These are phyloP conservation scores for Psilopogon haemacephalus DNA, from an alignment of 2,113 vertebrate genomes.

Conservation along the genomic window DNA sequence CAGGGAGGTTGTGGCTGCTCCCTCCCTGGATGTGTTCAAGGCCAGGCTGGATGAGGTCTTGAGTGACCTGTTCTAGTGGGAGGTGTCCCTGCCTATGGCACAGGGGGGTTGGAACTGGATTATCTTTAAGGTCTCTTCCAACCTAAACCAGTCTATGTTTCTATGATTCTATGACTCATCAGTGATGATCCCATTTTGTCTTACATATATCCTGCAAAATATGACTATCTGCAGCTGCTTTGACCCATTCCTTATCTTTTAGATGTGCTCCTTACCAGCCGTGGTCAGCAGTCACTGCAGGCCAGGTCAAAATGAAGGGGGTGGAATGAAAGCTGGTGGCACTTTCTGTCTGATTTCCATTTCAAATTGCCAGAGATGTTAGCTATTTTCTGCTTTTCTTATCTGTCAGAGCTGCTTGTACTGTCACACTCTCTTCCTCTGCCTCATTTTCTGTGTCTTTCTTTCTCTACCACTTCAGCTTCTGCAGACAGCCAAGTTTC, in stretches of 20 bases:
- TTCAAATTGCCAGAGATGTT: background rate
- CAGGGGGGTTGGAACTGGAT: too few relatives aligned
- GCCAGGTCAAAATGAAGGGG: background rate
- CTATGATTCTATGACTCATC: too few relatives aligned
- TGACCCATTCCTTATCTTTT: background rate
- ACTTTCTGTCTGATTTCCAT: background rate
- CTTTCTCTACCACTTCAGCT: background rate
- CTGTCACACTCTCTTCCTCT: background rate
- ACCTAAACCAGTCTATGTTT: too few relatives aligned
- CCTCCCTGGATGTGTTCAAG: too few relatives aligned
- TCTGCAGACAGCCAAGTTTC: background rate
- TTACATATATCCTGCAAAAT: background rate
- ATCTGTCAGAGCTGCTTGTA: background rate
- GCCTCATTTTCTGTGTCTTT: background rate
- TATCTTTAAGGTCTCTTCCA: too few relatives aligned
- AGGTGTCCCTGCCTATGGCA: too few relatives aligned
- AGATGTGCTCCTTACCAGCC: background rate
- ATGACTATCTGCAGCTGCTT: background rate
- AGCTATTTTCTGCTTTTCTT: background rate
- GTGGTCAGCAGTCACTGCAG: too few relatives aligned
- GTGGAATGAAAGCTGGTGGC: background rate
- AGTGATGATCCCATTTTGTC: accelerated
- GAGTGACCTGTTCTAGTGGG: too few relatives aligned
- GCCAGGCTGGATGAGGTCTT: too few relatives aligned
- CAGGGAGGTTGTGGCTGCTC: too few relatives aligned